Evolutionary conservation across 2,888 invertebrate species (phyloP).

Genomic region (Nymphalis urticae): DNA sequence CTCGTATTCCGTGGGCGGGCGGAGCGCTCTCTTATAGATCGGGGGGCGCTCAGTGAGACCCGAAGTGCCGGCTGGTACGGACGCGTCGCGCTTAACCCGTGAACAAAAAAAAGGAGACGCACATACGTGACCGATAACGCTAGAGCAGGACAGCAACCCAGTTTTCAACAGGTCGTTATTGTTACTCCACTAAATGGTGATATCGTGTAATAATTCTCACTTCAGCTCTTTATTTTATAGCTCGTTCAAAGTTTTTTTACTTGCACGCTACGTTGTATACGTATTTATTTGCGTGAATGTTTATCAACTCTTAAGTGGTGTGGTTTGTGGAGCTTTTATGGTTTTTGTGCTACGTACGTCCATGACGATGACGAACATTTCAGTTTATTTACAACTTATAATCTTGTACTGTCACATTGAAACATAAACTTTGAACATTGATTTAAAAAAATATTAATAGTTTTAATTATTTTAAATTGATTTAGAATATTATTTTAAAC

Average conservation of each 20-base stretch:
- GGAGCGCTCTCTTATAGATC: slow-evolving; percentile 72
- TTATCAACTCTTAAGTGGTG: slow-evolving; percentile 17
- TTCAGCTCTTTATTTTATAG: slow-evolving; percentile 45
- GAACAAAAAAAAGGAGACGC: slow-evolving; percentile 56
- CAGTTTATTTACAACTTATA: not conserved
- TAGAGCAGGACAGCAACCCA: slow-evolving; percentile 63
- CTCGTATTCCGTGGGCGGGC: slow-evolving; percentile 59
- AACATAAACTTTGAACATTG: no score
- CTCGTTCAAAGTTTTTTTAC: slow-evolving; percentile 33
- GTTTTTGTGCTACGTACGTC: not conserved
- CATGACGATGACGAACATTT: not conserved
- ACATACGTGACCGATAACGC: slow-evolving; percentile 51
- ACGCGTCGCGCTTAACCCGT: slow-evolving; percentile 57
- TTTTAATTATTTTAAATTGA: no score
- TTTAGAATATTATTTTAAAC: no score
- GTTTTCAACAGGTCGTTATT: slow-evolving; percentile 80
- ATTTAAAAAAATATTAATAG: no score
- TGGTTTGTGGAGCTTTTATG: slow-evolving; percentile 8
- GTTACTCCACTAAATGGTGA: slow-evolving; percentile 74
- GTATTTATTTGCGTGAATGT: slow-evolving; percentile 22
- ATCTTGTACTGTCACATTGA: not conserved
- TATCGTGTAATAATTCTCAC: slow-evolving; percentile 70
- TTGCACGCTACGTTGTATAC: slow-evolving; percentile 18
- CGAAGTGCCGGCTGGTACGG: slow-evolving; percentile 70
- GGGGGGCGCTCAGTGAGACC: slow-evolving; percentile 67